Base-by-base conservation (phyloP, 1,140 invertebrate genomes). In the Cydia amplana region DNA sequence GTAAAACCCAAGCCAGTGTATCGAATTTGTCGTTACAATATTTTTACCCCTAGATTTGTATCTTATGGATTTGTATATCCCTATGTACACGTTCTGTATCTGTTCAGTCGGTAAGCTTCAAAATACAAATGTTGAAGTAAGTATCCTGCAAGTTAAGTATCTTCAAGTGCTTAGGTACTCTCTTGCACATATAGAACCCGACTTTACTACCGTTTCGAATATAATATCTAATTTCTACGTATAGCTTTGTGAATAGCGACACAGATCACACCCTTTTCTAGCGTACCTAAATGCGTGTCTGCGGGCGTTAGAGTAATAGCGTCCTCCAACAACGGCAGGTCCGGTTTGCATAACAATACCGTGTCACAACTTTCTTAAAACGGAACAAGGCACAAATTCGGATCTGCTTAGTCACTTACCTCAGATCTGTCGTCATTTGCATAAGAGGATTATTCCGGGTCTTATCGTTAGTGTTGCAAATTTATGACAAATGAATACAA, bases 311-410 rank as follows among this genome's bases (percentile, higher is more conserved):
- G 28, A 67, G 64, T 36, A 28, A 18, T 36, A 67, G 28, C 64
- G 64, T 67, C 64, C 32, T 70, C 65, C 65, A 40, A 65, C 65
- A 40, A 65, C 36, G 32, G 65, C 65, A 70, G 65, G 86, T 88
- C 86, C 87, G 87, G 79, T 86, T 89, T 87, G 87, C 87, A 88
- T 87, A 89, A 90, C 85, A 82, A 87, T 85, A 79, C 74, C 74
- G 77, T 87, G 89, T 84, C 85, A 84, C 84, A 88, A 85, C 80
- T 83, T 82, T 86, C 87, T 80, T 80, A 74, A 80, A 83, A 87
- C 80, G 80, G 80, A 84, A 84, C 82, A 82, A 77, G 77, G 73
- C 78, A 76, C 70, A 73, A 80, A 88, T 88, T 88, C 77, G 77
- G 82, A 82, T 82, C 85, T 80, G 36, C 78, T 91, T 89, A 84